Conservation (phyloP, 2,113 vertebrate species). For the Hydrolagus affinis region DNA sequence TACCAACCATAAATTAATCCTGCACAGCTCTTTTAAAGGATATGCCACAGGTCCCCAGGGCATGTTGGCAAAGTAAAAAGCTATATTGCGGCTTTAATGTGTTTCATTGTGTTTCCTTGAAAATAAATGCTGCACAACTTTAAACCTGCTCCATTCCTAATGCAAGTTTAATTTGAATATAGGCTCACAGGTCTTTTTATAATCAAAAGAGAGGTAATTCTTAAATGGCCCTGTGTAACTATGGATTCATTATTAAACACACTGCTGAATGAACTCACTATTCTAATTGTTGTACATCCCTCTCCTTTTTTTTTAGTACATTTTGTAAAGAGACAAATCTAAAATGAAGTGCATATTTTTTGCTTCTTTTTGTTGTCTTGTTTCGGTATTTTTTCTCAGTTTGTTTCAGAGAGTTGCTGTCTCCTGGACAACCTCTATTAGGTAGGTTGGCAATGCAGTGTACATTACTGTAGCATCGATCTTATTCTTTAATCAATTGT, state of each 20-base stretch:
- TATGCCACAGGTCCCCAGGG: conserved; percentile 11
- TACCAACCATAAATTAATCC: neutral
- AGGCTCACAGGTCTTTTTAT: neutral
- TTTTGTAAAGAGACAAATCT: neutral
- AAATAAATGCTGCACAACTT: conserved; percentile 16
- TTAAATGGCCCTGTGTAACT: conserved; percentile 19
- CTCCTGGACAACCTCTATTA: neutral
- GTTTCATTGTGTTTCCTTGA: conserved; percentile 1
- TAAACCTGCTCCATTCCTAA: conserved; percentile 15
- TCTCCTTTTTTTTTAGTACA: neutral
- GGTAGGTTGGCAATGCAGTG: neutral
- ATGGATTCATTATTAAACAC: conserved; percentile 30
- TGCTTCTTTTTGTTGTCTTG: neutral
- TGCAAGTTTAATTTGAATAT: conserved; percentile 25
- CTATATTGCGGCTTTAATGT: conserved; percentile 24
- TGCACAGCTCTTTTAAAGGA: conserved; percentile 8
- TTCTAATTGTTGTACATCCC: conserved; percentile 1
- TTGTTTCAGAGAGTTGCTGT: neutral
- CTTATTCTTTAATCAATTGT: neutral
- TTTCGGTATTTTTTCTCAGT: neutral
- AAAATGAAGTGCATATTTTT: neutral
- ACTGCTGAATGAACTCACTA: neutral
- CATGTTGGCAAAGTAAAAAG: conserved; percentile 17
- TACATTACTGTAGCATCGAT: neutral
- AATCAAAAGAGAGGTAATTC: neutral